These are phyloP conservation scores for Agrochola circellaris DNA, from an alignment of 2,888 invertebrate species.

Conservation along the genomic window DNA sequence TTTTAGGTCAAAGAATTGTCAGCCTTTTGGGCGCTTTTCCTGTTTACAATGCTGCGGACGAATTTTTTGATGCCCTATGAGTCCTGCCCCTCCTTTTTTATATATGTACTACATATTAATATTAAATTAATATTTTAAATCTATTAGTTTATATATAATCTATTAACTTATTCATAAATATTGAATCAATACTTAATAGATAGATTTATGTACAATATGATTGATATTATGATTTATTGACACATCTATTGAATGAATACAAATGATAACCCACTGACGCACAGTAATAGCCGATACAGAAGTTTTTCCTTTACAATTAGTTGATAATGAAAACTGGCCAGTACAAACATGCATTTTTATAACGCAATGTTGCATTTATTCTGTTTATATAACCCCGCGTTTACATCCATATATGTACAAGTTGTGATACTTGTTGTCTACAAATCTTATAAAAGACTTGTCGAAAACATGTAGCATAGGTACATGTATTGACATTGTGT, in stretches of 20 bases:
- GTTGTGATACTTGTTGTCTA: neutral
- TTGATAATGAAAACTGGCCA: conserved; percentile 18
- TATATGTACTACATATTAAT: no score
- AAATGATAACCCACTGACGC: conserved; percentile 50
- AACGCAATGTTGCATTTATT: conserved; percentile 1
- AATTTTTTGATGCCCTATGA: no score
- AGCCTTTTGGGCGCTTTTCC: no score
- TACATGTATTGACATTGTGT: neutral
- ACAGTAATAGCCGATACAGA: neutral
- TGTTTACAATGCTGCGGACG: no score
- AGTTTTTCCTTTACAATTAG: conserved; percentile 23
- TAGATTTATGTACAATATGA: conserved; percentile 25
- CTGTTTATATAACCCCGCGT: neutral
- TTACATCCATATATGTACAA: neutral
- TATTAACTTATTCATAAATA: conserved; percentile 14
- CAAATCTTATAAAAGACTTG: neutral
- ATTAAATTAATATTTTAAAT: no score
- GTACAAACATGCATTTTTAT: conserved; percentile 16
- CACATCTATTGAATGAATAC: conserved; percentile 34
- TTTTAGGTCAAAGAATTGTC: no score
- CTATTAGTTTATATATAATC: no score
- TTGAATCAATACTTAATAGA: conserved; percentile 12
- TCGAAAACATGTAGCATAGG: conserved; percentile 9
- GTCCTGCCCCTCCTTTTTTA: no score
- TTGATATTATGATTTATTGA: conserved; percentile 35